These are phyloP conservation scores for Drosophila multiciliata DNA, from an alignment of 2,888 invertebrate genomes.

Conservation along the genomic window DNA sequence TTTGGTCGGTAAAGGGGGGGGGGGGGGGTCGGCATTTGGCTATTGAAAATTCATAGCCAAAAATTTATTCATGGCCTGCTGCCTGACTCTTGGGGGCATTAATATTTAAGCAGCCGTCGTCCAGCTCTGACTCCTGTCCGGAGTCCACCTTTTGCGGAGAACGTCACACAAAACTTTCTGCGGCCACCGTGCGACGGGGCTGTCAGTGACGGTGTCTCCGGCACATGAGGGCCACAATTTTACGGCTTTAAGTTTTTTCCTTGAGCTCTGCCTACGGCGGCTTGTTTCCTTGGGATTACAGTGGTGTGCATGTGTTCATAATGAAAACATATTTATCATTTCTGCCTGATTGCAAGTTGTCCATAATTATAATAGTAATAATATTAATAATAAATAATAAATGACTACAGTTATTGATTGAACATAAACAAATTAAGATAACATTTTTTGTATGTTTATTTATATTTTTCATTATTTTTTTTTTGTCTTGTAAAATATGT, in stretches of 20 bases:
- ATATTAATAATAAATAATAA: background rate
- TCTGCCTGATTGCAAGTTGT: background rate
- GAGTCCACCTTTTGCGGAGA: slow-evolving; percentile 63
- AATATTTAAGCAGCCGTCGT: slow-evolving; percentile 74
- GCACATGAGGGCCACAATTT: slow-evolving; percentile 69
- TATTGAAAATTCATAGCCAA: slow-evolving; percentile 83
- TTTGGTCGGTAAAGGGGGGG: background rate
- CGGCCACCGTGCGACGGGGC: slow-evolving; percentile 31
- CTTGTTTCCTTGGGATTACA: background rate
- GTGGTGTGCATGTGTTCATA: background rate
- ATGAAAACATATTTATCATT: background rate
- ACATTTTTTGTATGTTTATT: background rate
- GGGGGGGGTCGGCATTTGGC: slow-evolving; percentile 12
- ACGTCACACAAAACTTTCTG: slow-evolving; percentile 65
- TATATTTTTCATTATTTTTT: accelerated
- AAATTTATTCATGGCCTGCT: slow-evolving; percentile 81
- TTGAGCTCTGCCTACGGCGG: slow-evolving; percentile 25
- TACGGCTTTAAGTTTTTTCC: slow-evolving; percentile 61
- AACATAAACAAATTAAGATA: background rate
- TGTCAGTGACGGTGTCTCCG: slow-evolving; percentile 73
- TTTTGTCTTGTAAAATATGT: background rate
- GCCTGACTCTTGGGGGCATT: slow-evolving; percentile 65
- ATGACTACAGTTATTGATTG: background rate
- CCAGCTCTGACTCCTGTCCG: slow-evolving; percentile 52
- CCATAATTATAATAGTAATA: too few relatives aligned